Evolutionary conservation across 1,140 invertebrate genomes (phyloP).

Genomic region (Drosophila pseudoananassae): DNA sequence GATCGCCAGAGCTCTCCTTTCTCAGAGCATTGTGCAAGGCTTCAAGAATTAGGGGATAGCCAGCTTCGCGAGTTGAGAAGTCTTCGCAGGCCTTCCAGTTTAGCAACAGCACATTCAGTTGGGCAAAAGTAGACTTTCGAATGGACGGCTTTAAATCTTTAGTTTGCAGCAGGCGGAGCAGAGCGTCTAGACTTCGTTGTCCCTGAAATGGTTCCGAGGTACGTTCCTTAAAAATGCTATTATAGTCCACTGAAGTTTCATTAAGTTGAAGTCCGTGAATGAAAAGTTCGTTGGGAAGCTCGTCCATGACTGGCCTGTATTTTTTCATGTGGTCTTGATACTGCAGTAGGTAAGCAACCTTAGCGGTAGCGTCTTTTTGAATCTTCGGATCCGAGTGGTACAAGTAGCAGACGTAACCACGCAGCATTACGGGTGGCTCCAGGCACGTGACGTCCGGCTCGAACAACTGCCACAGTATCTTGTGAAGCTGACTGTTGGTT

Average conservation of each 20-base stretch:
- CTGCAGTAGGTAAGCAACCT: slow-evolving; percentile 38
- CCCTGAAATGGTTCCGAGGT: slow-evolving; percentile 6
- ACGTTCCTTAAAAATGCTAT: slow-evolving; percentile 37
- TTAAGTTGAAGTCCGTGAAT: slow-evolving; percentile 49
- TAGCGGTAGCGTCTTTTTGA: slow-evolving; percentile 47
- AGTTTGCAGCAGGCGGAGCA: slow-evolving; percentile 57
- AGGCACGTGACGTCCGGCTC: slow-evolving; percentile 48
- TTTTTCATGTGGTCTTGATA: slow-evolving; percentile 18
- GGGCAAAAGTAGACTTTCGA: slow-evolving; percentile 67
- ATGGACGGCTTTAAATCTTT: slow-evolving; percentile 56
- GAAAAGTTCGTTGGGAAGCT: slow-evolving; percentile 11
- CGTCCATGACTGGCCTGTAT: slow-evolving; percentile 16
- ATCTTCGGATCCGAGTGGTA: slow-evolving; percentile 40
- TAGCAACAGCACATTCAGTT: slow-evolving; percentile 70
- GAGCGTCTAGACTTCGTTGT: slow-evolving; percentile 30
- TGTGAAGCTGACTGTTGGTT: slow-evolving; percentile 24
- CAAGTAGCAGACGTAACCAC: slow-evolving; percentile 61
- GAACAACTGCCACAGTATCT: slow-evolving; percentile 43
- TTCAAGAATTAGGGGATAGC: slow-evolving; percentile 25
- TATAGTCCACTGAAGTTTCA: slow-evolving; percentile 28
- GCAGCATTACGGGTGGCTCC: slow-evolving; percentile 28
- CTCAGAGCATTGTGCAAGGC: slow-evolving; percentile 41
- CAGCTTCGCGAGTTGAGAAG: slow-evolving; percentile 20
- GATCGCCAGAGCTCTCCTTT: slow-evolving; percentile 1
- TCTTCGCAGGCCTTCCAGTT: slow-evolving; percentile 53